A percentile compares a stretch with the other conserved stretches of the same genome.
These are phyloP conservation scores for Nematostella vectensis DNA, from an alignment of 92 coral and sea anemone genomes.

Conservation along the genomic window DNA sequence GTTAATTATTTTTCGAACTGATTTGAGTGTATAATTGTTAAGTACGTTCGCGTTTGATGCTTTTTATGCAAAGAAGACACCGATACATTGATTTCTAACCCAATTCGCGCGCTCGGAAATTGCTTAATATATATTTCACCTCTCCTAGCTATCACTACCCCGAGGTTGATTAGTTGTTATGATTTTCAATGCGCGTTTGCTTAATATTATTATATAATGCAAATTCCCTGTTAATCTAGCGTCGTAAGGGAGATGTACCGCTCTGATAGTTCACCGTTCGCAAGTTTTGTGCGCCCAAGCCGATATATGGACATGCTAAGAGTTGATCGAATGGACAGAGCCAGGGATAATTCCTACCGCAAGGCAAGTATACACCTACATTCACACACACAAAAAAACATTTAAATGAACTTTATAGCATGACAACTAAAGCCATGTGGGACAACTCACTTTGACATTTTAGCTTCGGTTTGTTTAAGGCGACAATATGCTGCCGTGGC, in stretches of 20 bases:
- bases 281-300: conserved; percentile 2
- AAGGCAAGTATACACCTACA: too few relatives aligned
- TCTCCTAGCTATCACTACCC: conserved; percentile 6
- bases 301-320: conserved; percentile 2
- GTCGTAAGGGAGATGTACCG: conserved; percentile 20
- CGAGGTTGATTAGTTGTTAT: conserved; percentile 6
- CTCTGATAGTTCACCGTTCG: conserved; percentile 8
- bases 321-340: too few relatives aligned
- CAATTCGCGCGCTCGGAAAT: too few relatives aligned
- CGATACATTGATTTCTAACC: too few relatives aligned
- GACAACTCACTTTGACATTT: too few relatives aligned
- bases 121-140: conserved; percentile 17
- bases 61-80: too few relatives aligned
- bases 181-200: neutral
- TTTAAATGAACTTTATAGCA: too few relatives aligned
- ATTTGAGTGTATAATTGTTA: neutral
- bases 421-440: too few relatives aligned
- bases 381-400: too few relatives aligned
- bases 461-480: neutral
- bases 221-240: conserved; percentile 26
- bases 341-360: too few relatives aligned
- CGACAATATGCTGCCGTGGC: neutral
- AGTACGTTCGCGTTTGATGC: too few relatives aligned
- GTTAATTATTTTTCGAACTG: neutral
- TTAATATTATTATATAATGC: conserved; percentile 15